Evolutionary conservation across 2,888 invertebrate species (phyloP).

Genomic region (Cerastoderma edule): DNA sequence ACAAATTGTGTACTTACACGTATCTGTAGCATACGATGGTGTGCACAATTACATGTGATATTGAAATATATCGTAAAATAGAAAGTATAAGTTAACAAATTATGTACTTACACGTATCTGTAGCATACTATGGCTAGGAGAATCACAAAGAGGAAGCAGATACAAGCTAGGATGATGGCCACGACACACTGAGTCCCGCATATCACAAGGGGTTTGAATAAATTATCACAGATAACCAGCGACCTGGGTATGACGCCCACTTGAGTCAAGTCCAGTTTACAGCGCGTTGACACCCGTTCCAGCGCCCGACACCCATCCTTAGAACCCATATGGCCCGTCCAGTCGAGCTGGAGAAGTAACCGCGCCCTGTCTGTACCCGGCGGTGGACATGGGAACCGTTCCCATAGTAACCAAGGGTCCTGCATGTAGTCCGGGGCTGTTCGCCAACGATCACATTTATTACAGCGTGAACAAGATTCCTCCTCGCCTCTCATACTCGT

Average conservation of each 20-base stretch:
- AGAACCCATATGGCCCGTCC: constrained; percentile 54
- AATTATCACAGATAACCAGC: constrained; percentile 51
- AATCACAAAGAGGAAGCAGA: constrained; percentile 55
- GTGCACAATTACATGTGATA: no score
- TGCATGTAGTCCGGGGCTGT: constrained; percentile 50
- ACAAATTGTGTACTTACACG: no score
- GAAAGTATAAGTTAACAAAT: background rate
- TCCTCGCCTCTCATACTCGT: no score
- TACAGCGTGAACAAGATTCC: constrained; percentile 56
- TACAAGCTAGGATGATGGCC: constrained; percentile 58
- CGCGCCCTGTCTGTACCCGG: constrained; percentile 51
- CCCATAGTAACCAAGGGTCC: constrained; percentile 59
- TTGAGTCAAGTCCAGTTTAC: constrained; percentile 53
- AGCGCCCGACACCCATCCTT: constrained; percentile 54
- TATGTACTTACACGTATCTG: constrained; percentile 61
- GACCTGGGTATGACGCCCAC: constrained; percentile 33
- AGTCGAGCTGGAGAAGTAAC: constrained; percentile 54
- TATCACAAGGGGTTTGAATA: constrained; percentile 42
- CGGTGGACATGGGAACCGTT: constrained; percentile 60
- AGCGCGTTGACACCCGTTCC: constrained; percentile 53
- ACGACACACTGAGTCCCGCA: constrained; percentile 62
- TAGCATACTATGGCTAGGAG: constrained; percentile 57
- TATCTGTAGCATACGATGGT: no score
- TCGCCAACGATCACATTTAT: constrained; percentile 60
- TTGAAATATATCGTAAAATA: no score